These are phyloP conservation scores for Hydrozoanthus gracilis DNA, from an alignment of 92 coral and sea anemone genomes.

Conservation along the genomic window DNA sequence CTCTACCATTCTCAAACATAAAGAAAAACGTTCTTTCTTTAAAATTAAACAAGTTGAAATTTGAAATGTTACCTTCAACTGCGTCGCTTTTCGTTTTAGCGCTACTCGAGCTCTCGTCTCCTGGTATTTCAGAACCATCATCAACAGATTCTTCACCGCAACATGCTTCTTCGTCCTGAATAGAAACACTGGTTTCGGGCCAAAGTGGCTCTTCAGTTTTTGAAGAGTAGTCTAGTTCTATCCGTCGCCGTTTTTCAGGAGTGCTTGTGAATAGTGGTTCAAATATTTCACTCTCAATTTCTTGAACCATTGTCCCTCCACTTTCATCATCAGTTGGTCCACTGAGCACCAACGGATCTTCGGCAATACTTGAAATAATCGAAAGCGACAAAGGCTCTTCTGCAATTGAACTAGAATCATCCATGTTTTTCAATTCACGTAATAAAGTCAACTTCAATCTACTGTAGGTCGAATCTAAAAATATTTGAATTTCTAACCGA, in stretches of 20 bases:
- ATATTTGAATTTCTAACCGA: not conserved
- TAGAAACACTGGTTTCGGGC: slow-evolving; percentile 12
- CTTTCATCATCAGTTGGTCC: not conserved
- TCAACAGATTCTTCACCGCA: not conserved
- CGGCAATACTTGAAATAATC: slow-evolving; percentile 38
- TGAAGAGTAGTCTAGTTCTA: slow-evolving; percentile 29
- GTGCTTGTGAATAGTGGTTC: slow-evolving; percentile 31
- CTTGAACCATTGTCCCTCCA: not conserved
- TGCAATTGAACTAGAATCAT: not conserved
- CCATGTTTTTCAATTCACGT: not conserved
- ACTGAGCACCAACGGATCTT: slow-evolving; percentile 32
- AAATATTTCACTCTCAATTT: not conserved
- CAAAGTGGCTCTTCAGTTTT: slow-evolving; percentile 38
- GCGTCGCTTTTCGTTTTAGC: slow-evolving; percentile 11
- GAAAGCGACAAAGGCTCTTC: slow-evolving; percentile 11
- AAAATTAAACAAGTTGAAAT: slow-evolving; percentile 29
- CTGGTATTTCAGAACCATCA: not conserved
- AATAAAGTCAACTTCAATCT: not conserved
- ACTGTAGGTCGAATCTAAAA: not conserved
- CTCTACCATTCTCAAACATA: slow-evolving; percentile 38
- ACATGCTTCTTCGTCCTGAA: too few relatives aligned
- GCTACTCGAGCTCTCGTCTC: slow-evolving; percentile 14
- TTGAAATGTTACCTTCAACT: slow-evolving; percentile 48
- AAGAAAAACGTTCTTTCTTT: slow-evolving; percentile 38
- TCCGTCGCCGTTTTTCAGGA: slow-evolving; percentile 32